Evolutionary conservation across 2,888 invertebrate species (phyloP).

Genomic region (Netelia melanura): DNA sequence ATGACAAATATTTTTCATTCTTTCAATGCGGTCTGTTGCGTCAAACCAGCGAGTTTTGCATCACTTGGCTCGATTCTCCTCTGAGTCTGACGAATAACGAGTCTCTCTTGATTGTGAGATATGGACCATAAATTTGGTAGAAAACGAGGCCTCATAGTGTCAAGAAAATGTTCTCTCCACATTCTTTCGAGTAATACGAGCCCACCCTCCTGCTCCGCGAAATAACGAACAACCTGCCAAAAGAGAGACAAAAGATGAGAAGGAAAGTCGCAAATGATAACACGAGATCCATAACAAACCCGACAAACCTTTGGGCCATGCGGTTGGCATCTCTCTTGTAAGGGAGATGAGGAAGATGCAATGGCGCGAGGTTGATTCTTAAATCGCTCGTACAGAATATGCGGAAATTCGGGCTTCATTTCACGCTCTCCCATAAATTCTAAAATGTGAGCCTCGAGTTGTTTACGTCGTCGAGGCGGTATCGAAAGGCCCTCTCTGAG

Average conservation of each 20-base stretch:
- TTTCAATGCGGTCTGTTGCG: slow-evolving; percentile 31
- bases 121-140: slow-evolving; percentile 92
- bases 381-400: slow-evolving; percentile 75
- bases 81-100: slow-evolving; percentile 79
- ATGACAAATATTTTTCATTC: slow-evolving; percentile 29
- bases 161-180: slow-evolving; percentile 92
- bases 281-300: slow-evolving; percentile 13
- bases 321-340: slow-evolving; percentile 73
- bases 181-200: slow-evolving; percentile 89
- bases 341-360: slow-evolving; percentile 41
- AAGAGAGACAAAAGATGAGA: not conserved
- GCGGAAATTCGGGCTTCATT: slow-evolving; percentile 74
- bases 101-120: slow-evolving; percentile 89
- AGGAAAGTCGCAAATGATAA: not conserved
- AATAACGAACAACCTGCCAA: slow-evolving; percentile 87
- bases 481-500: slow-evolving; percentile 82
- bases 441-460: slow-evolving; percentile 78
- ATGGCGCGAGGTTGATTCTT: slow-evolving; percentile 62
- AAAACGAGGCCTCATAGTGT: slow-evolving; percentile 89
- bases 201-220: slow-evolving; percentile 86
- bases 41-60: slow-evolving; percentile 80
- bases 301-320: slow-evolving; percentile 79
- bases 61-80: slow-evolving; percentile 82
- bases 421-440: slow-evolving; percentile 75
- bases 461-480: slow-evolving; percentile 76